Evolutionary conservation across 2,797 vertebrate species (phyloP), one percentile per base, ranked within the genome.

Genomic region (Gambelia wislizenii): DNA sequence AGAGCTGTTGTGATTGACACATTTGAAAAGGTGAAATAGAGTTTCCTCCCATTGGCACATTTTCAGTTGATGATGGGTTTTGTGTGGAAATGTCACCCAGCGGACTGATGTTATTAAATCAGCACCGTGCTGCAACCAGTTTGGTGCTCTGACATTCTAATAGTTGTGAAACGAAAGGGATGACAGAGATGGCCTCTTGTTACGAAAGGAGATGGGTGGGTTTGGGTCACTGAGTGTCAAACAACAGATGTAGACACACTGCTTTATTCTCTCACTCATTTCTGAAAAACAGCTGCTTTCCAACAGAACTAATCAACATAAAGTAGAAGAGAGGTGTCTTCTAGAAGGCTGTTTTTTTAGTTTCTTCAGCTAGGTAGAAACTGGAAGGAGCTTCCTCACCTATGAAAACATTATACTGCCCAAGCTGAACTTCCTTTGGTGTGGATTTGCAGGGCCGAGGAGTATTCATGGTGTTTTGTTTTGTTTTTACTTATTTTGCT

Each of bases 1-100:
- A 94, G 90, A 85, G 86, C 93, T 96, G 94, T 95, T 95, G 84
- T 91, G 95, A 96, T 94, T 95, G 95, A 93, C 92, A 92, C 93
- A 90, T 90, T 95, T 85, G 7, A 87, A 81, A 86, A 96, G 95
- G 89, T 83, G 90, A 92, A 92, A 92, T 91, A 89, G 91, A 87
- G 54, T 94, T 95, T 52, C 90, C 91, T 94, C 86, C 39, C 30
- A 77, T 64, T 84, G 86, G 93, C 77, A 81, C 89, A 70, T 84
- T 91, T 96, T 96, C 95, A 95, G 94, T 91, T 95, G 95, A 93
- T 90, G 77, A 1, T 20, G 79, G 61, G 86, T 86, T 92, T 89
- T 86, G 75, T 78, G 69, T 89, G 70, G 85, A 92, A 77, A 85
- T 78, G 27, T 64, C 81, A 92, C 94, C 92, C 84, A 77, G 83